These are phyloP conservation scores for Caenorhabditis sp. DNA, from an alignment of 2,888 invertebrate genomes.

Conservation along the genomic window DNA sequence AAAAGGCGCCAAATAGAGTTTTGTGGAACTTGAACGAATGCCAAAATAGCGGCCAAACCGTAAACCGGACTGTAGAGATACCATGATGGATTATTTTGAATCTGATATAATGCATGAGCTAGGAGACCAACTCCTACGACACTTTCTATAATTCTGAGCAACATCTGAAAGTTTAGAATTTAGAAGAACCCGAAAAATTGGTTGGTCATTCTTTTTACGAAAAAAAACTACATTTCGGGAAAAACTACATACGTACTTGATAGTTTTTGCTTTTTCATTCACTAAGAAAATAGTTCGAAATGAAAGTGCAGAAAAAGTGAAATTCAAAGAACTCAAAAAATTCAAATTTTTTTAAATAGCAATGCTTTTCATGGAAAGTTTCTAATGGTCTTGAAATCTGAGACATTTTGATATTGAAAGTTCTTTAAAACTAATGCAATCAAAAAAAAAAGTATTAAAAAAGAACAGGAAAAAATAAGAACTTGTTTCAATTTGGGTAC, in stretches of 20 bases:
- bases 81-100: slow-evolving; percentile 14
- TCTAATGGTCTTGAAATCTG: not conserved
- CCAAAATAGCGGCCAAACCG: slow-evolving; percentile 11
- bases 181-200: not conserved
- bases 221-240: no score
- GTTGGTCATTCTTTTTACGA: no score
- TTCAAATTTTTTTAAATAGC: not conserved
- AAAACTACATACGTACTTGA: no score
- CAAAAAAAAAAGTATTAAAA: no score
- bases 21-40: slow-evolving; percentile 16
- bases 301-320: no score
- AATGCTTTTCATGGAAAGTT: not conserved
- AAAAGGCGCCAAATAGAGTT: slow-evolving; percentile 23
- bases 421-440: no score
- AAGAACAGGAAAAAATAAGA: not conserved
- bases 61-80: slow-evolving; percentile 30
- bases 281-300: no score
- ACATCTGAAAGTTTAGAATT: slow-evolving; percentile 16
- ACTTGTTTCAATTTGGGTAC: not conserved
- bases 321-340: no score
- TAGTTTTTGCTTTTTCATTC: no score
- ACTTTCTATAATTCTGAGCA: slow-evolving; percentile 11
- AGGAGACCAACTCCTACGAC: slow-evolving; percentile 14
- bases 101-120: slow-evolving; percentile 9
- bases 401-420: no score